These are phyloP conservation scores for Gavialis gangeticus DNA, from an alignment of 2,113 vertebrate genomes.

Conservation along the genomic window DNA sequence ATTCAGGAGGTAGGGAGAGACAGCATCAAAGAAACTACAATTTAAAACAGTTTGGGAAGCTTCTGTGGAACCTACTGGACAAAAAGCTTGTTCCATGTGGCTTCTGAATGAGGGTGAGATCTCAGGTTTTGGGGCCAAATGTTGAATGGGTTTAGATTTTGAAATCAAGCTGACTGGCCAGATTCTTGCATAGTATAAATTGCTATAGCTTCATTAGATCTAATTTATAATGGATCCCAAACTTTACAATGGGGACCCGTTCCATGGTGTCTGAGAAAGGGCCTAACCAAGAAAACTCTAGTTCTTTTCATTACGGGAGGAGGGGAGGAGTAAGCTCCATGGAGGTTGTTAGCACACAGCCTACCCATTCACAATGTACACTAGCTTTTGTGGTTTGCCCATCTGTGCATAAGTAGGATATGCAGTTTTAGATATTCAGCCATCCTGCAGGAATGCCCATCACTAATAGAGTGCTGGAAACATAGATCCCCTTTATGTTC, in stretches of 20 bases:
- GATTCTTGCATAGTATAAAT: not conserved
- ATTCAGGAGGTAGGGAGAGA: not conserved
- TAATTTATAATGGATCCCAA: not conserved
- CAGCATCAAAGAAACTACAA: not conserved
- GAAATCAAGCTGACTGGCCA: not conserved
- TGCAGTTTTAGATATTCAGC: not conserved
- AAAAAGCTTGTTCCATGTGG: rapidly evolving
- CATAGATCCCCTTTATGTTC: not conserved
- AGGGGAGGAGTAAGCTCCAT: no score
- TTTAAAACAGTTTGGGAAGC: rapidly evolving
- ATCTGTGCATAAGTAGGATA: not conserved
- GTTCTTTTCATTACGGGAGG: not conserved
- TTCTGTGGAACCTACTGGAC: rapidly evolving
- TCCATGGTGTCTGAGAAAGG: not conserved
- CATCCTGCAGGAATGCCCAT: not conserved
- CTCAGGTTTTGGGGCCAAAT: not conserved
- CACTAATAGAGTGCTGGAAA: rapidly evolving
- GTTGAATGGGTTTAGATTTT: not conserved
- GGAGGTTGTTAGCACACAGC: no score
- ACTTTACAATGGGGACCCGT: not conserved
- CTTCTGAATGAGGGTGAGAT: not conserved
- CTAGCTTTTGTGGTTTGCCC: rapidly evolving
- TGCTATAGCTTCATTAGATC: not conserved
- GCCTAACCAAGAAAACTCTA: not conserved
- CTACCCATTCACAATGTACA: not conserved